phyloP scores from a whole-genome alignment of 2,888 invertebrate genomes.

The Yponomeuta cagnagella region DNA sequence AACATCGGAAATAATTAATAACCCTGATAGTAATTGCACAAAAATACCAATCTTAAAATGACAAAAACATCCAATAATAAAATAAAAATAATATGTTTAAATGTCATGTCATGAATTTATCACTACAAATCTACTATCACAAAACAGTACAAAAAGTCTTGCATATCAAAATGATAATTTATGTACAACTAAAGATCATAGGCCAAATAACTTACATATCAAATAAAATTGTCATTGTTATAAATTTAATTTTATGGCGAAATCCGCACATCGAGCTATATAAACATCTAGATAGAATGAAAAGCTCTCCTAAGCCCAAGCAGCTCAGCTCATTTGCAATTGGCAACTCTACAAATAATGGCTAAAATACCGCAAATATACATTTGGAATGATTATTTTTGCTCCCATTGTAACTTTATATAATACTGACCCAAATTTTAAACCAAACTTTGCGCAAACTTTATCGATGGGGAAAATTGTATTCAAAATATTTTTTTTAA shows the following conservation, averaged over 20 bases:
- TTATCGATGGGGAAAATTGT: neutral
- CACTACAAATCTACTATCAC: conserved; percentile 24
- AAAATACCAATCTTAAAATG: conserved; percentile 28
- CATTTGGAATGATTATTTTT: conserved; percentile 33
- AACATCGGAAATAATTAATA: conserved; percentile 39
- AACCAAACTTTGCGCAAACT: conserved; percentile 6
- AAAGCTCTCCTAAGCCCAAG: neutral
- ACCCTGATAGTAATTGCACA: conserved; percentile 28
- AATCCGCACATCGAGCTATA: neutral
- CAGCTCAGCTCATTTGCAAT: neutral
- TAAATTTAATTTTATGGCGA: neutral
- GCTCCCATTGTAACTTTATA: conserved; percentile 24
- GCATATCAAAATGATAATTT: conserved; percentile 6
- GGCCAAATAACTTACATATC: conserved; percentile 5
- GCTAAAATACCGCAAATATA: conserved; percentile 6
- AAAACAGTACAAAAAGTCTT: conserved; percentile 14
- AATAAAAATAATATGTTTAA: conserved; percentile 10
- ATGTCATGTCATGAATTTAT: conserved; percentile 32
- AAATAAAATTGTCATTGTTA: neutral
- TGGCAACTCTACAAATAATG: neutral
- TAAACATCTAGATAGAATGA: neutral
- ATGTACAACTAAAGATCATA: conserved; percentile 15
- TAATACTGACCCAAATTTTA: conserved; percentile 12
- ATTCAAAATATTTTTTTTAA: neutral
- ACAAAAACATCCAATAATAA: conserved; percentile 22